Evolutionary conservation across 2,113 vertebrate species (phyloP).

Genomic region (Petrocephalus zakoni): DNA sequence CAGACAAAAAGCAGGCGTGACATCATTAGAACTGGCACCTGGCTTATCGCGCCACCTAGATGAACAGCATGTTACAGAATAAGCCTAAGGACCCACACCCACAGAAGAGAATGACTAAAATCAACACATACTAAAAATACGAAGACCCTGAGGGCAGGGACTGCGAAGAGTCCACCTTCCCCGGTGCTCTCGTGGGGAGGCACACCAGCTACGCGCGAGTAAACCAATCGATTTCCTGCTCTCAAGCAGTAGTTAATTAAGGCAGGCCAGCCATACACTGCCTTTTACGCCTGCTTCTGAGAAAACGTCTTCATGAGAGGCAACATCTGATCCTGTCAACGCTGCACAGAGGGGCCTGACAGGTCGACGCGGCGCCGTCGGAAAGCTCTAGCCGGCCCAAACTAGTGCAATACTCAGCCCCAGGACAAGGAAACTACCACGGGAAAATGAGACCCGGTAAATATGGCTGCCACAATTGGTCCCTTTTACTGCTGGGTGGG

Average conservation of each 20-base stretch:
- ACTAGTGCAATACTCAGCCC: not conserved
- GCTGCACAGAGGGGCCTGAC: not conserved
- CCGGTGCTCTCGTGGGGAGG: not conserved
- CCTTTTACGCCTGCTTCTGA: not conserved
- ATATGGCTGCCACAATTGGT: not conserved
- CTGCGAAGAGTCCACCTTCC: not conserved
- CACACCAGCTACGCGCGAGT: conserved; percentile 20
- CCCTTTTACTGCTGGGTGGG: not conserved
- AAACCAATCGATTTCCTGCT: conserved; percentile 35
- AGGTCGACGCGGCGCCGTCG: not conserved
- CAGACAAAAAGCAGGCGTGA: not conserved
- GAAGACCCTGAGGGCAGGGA: not conserved
- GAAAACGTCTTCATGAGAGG: not conserved
- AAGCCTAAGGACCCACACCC: not conserved
- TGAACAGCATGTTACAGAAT: not conserved
- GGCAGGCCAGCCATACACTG: not conserved
- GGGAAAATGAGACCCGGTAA: not conserved
- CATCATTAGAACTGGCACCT: not conserved
- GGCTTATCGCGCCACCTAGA: not conserved
- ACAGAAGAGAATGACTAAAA: not conserved
- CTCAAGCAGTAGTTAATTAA: conserved; percentile 24
- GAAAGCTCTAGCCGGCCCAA: not conserved
- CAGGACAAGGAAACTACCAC: not conserved
- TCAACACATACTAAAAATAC: not conserved
- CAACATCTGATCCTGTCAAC: not conserved